Evolutionary conservation across 2,888 invertebrate genomes (phyloP), one percentile per base, ranked within the genome.

Genomic region (Drosophila gaucha): DNA sequence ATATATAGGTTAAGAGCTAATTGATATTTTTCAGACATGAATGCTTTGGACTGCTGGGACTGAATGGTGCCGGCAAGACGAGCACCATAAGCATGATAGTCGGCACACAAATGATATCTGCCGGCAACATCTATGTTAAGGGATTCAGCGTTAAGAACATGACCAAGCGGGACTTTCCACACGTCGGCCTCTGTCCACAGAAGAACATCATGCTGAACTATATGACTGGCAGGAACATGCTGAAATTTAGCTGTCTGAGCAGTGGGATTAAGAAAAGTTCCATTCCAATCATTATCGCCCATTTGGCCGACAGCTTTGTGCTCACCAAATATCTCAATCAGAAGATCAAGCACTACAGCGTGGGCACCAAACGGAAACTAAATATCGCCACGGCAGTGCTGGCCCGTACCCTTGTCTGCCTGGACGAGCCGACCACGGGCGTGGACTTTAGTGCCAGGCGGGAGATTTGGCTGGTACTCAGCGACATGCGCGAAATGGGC

Each of bases 81-180:
- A 94, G 95, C 2, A 96, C 97, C 0, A 97, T 98, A 90, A 95
- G 95, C 91, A 96, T 97, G 95, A 92, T 97, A 70, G 96, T 96
- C 58, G 97, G 97, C 0, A 96, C 96, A 85, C 94, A 94, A 75
- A 89, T 90, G 3, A 93, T 95, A 9, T 93, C 95, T 0, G 92
- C 92, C 33, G 96, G 96, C 0, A 93, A 95, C 60, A 95, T 95
- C 2, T 95, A 92, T 91, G 93, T 96, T 12, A 92, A 93, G 66
- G 94, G 94, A 1, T 76, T 91, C 46, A 93, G 92, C 1, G 91
- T 93, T 1, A 92, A 93, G 73, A 92, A 63, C 0, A 78, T 93
- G 20, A 92, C 94, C 75, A 93, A 92, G 41, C 82, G 91, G 49
- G 94, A 94, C 1, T 93, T 94, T 65, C 91, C 93, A 67, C 92